A percentile compares a stretch with the other conserved stretches of the same genome.
Evolutionary conservation across 2,888 invertebrate genomes (phyloP).

Genomic region (Lingula anatina): DNA sequence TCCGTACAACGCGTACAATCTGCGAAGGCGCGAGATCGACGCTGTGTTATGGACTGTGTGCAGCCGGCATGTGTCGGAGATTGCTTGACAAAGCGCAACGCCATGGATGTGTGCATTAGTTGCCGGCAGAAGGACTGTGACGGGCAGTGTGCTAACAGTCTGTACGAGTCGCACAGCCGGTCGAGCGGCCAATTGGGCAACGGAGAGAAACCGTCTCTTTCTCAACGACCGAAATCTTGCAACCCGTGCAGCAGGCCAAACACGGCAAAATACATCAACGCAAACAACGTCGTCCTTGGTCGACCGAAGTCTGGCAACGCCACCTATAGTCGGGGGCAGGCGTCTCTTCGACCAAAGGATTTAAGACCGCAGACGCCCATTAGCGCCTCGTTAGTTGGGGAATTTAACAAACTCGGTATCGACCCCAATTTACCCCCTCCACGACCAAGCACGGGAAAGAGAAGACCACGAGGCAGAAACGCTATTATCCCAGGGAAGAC

Average conservation of each 20-base stretch:
- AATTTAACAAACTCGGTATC: constrained; percentile 31
- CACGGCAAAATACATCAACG: constrained; percentile 31
- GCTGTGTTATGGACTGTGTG: constrained; percentile 32
- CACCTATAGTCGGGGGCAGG: constrained; percentile 26
- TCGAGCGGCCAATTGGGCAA: constrained; percentile 12
- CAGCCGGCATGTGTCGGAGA: constrained; percentile 39
- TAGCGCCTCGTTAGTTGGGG: constrained; percentile 16
- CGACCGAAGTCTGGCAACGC: constrained; percentile 25
- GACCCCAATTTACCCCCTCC: constrained; percentile 15
- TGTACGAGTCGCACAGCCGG: constrained; percentile 25
- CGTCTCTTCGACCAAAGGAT: constrained; percentile 21
- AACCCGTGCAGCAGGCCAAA: constrained; percentile 24
- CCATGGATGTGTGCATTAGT: constrained; percentile 19
- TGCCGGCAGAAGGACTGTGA: constrained; percentile 27
- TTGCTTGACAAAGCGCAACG: constrained; percentile 30
- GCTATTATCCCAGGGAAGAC: constrained; percentile 29
- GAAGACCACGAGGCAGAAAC: constrained; percentile 24
- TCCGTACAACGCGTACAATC: not conserved
- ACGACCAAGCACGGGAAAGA: constrained; percentile 16
- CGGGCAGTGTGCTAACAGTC: constrained; percentile 25
- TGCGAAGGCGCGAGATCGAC: constrained; percentile 19
- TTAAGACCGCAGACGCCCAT: constrained; percentile 21
- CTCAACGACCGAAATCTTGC: constrained; percentile 22
- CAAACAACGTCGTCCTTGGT: constrained; percentile 27
- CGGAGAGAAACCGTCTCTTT: constrained; percentile 12